A percentile compares a stretch with the other conserved stretches of the same genome.
Evolutionary conservation across 2,113 vertebrate species (phyloP).

Genomic region (Steatornis caripensis): DNA sequence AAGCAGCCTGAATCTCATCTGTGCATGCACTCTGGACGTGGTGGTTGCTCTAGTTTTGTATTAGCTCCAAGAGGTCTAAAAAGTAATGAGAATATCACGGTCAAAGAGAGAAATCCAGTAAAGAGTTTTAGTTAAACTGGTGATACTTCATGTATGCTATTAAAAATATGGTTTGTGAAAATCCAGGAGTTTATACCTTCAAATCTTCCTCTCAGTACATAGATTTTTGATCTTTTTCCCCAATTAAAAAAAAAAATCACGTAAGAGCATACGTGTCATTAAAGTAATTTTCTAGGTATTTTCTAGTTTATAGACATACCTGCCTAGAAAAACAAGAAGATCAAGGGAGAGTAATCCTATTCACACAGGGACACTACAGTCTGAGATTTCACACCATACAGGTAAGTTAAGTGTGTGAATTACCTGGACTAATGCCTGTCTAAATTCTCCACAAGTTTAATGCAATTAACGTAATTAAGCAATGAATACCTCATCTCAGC

Average conservation of each 20-base stretch:
- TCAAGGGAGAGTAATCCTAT: neutral
- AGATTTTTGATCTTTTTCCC: accelerated
- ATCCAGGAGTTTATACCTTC: neutral
- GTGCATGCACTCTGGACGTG: no score
- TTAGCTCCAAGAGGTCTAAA: neutral
- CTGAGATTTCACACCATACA: neutral
- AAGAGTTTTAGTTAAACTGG: neutral
- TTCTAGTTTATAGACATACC: neutral
- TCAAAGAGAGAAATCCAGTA: neutral
- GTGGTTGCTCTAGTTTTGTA: neutral
- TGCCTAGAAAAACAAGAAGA: neutral
- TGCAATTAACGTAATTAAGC: neutral
- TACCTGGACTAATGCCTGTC: neutral
- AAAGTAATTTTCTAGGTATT: neutral
- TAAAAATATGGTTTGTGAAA: neutral
- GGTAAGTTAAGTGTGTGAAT: neutral
- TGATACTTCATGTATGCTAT: neutral
- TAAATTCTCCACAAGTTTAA: neutral
- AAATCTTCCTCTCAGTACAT: neutral
- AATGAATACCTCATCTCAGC: neutral
- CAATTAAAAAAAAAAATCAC: no score
- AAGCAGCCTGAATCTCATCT: neutral
- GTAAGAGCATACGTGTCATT: neutral
- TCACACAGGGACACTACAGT: neutral
- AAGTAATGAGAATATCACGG: neutral